phyloP scores from a whole-genome alignment of 2,888 invertebrate genomes.

The Mechanitis messenoides region DNA sequence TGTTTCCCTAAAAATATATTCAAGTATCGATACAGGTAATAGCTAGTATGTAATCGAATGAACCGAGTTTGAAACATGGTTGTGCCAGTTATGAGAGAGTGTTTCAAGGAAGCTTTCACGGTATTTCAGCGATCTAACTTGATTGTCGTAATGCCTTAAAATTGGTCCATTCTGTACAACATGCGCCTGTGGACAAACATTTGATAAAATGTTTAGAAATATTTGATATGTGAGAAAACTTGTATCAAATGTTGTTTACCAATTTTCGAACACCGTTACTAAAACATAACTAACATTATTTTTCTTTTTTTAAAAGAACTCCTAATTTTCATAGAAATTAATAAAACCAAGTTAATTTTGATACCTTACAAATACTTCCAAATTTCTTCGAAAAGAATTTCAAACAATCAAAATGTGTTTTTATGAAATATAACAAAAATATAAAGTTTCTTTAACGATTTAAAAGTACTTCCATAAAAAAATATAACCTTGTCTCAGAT shows the following conservation, averaged over 20 bases:
- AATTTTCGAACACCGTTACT: neutral
- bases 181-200: neutral
- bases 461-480: too few species aligned
- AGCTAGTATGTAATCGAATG: constrained; percentile 4
- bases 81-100: neutral
- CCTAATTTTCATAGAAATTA: neutral
- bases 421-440: neutral
- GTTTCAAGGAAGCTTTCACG: constrained; percentile 2
- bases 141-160: neutral
- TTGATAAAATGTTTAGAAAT: too few species aligned
- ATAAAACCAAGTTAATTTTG: neutral
- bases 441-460: neutral
- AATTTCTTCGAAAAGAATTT: neutral
- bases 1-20: too few species aligned
- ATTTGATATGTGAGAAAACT: neutral
- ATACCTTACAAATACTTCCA: constrained; percentile 1
- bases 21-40: neutral
- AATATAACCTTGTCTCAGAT: too few species aligned
- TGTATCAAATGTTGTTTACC: neutral
- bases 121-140: neutral
- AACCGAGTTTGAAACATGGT: neutral
- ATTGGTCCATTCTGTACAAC: neutral
- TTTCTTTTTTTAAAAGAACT: neutral
- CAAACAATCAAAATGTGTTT: neutral
- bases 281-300: neutral